Percentiles rank a stretch among this genome's conserved stretches.
Conservation (phyloP, 2,113 vertebrate species). For the Forbesichthys papilliferus region DNA sequence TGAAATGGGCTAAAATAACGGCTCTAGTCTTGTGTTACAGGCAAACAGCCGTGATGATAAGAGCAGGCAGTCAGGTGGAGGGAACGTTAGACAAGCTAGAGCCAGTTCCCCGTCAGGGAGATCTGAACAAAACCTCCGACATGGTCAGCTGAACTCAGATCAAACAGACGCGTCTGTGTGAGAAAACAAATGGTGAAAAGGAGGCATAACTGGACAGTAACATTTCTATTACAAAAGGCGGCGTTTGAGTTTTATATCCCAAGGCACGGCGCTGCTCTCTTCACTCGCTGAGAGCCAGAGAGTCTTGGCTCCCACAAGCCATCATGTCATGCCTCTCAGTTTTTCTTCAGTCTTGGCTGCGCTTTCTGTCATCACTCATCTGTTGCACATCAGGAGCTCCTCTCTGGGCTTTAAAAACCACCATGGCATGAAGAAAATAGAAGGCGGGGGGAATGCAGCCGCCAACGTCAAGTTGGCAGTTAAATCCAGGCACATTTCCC, state of each 20-base stretch:
- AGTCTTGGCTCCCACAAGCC: slow-evolving; percentile 12
- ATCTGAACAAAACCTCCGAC: neutral
- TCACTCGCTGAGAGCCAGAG: slow-evolving; percentile 21
- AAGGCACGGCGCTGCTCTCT: neutral
- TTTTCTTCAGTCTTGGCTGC: slow-evolving; percentile 17
- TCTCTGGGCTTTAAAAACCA: slow-evolving; percentile 11
- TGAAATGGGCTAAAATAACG: slow-evolving; percentile 84
- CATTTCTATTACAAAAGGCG: neutral
- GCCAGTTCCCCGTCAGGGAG: neutral
- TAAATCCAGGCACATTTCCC: neutral
- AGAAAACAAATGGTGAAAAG: neutral
- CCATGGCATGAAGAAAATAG: neutral
- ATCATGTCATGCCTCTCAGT: slow-evolving; percentile 21
- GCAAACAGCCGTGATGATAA: neutral
- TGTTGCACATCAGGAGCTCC: slow-evolving; percentile 32
- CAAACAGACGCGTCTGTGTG: neutral
- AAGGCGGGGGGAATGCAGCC: neutral
- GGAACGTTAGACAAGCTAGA: neutral
- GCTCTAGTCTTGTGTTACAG: neutral
- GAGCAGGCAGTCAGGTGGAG: neutral
- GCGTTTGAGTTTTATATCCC: neutral
- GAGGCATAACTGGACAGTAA: neutral
- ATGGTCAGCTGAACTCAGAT: slow-evolving; percentile 3
- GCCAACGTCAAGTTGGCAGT: neutral
- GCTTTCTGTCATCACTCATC: slow-evolving; percentile 36